Percentiles rank a stretch among this genome's conserved stretches.
These are phyloP conservation scores for Eidolon dupreanum DNA, from an alignment of 2,797 vertebrate genomes.

Conservation along the genomic window DNA sequence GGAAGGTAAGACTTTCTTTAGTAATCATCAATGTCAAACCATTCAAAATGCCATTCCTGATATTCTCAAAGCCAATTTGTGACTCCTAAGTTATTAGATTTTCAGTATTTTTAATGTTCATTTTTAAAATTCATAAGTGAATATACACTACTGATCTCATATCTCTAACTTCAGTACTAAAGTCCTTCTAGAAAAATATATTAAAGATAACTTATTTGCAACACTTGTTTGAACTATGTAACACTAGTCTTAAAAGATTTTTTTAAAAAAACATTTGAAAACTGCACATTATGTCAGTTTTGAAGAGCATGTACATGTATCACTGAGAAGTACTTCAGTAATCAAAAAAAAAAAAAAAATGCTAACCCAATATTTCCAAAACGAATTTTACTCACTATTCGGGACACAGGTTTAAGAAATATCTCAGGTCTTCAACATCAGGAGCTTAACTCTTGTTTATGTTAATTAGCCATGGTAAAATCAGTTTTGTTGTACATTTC, in stretches of 20 bases:
- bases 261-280: background rate
- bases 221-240: too few relatives aligned
- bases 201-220: background rate
- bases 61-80: background rate
- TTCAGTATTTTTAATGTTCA: background rate
- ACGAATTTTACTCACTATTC: background rate
- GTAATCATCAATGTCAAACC: background rate
- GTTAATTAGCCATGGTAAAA: background rate
- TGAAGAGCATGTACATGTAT: background rate
- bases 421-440: too few relatives aligned
- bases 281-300: background rate
- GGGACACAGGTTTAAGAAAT: background rate
- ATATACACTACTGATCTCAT: background rate
- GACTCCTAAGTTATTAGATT: background rate
- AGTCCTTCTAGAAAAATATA: constrained; percentile 33
- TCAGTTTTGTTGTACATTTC: background rate
- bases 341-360: background rate
- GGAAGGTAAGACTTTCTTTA: constrained; percentile 90
- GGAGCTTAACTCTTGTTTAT: background rate
- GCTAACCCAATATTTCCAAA: background rate
- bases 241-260: background rate
- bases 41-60: background rate
- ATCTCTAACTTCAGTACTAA: background rate
- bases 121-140: background rate
- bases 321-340: background rate